phyloP scores from a whole-genome alignment of 2,888 invertebrate genomes.

The Drosophila aldrichi region DNA sequence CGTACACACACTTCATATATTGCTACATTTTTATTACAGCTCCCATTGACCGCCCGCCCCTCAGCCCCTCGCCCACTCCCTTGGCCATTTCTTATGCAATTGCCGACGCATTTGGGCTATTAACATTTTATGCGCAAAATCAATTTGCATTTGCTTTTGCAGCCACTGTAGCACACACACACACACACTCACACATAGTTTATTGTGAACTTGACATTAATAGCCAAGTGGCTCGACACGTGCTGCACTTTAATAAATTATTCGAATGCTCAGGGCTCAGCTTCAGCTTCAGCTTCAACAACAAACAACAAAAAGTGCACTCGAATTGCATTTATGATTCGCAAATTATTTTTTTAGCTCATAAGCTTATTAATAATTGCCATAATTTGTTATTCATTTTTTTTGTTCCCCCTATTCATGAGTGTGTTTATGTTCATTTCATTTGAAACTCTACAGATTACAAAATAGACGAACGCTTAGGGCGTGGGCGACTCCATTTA shows the following conservation, averaged over 20 bases:
- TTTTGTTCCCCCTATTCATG: not conserved
- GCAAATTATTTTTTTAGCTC: constrained; percentile 30
- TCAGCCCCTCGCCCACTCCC: not conserved
- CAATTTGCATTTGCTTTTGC: constrained; percentile 65
- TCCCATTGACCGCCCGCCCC: constrained; percentile 4
- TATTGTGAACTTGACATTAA: constrained; percentile 72
- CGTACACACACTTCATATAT: constrained; percentile 23
- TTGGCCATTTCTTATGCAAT: constrained; percentile 49
- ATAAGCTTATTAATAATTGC: constrained; percentile 22
- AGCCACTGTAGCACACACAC: constrained; percentile 5
- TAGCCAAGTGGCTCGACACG: constrained; percentile 63
- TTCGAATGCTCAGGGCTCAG: constrained; percentile 14
- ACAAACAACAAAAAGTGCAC: constrained; percentile 27
- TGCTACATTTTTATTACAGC: constrained; percentile 48
- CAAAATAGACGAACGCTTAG: not conserved
- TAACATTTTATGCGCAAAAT: constrained; percentile 59
- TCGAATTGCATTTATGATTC: constrained; percentile 43
- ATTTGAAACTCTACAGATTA: not conserved
- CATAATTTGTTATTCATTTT: constrained; percentile 12
- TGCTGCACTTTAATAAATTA: constrained; percentile 58
- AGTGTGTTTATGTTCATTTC: not conserved
- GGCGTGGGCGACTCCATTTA: constrained; percentile 1
- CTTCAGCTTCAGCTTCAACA: not conserved
- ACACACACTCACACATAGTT: not conserved
- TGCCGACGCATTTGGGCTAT: constrained; percentile 58